Evolutionary conservation across 2,888 invertebrate genomes (phyloP).

Genomic region (Lithophane semibrunnea): DNA sequence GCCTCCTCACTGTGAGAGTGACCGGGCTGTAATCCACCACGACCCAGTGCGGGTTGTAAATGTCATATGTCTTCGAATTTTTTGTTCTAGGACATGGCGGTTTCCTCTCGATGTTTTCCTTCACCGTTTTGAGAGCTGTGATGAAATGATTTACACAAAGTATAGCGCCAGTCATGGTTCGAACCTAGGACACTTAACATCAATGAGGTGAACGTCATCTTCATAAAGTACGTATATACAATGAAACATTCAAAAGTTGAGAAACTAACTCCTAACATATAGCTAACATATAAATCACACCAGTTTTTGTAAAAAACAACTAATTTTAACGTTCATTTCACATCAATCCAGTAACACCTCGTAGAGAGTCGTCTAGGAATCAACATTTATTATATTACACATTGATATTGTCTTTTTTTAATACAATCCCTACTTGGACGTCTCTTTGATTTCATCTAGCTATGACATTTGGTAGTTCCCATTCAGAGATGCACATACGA

Average conservation of each 20-base stretch:
- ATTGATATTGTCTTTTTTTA: slow-evolving; percentile 85
- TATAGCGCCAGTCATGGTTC: too few species aligned
- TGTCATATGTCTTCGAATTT: too few species aligned
- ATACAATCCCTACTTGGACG: slow-evolving; percentile 85
- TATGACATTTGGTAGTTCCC: slow-evolving; percentile 69
- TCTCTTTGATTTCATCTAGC: slow-evolving; percentile 89
- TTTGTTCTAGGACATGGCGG: too few species aligned
- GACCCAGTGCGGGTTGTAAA: too few species aligned
- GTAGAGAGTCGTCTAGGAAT: slow-evolving; percentile 60
- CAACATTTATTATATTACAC: slow-evolving; percentile 73
- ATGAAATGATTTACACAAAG: too few species aligned
- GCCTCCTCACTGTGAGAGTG: too few species aligned
- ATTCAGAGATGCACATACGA: slow-evolving; percentile 51
- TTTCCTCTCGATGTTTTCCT: too few species aligned
- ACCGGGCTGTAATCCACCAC: too few species aligned
- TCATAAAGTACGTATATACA: slow-evolving; percentile 24
- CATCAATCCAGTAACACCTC: slow-evolving; percentile 59
- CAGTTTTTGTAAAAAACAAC: slow-evolving; percentile 60
- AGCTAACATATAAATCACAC: slow-evolving; percentile 67
- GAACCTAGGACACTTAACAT: background rate
- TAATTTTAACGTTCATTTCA: slow-evolving; percentile 62
- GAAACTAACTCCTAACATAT: slow-evolving; percentile 59
- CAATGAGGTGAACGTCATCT: slow-evolving; percentile 18
- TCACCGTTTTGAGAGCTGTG: too few species aligned
- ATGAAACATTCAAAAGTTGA: slow-evolving; percentile 54